Evolutionary conservation across 2,797 vertebrate species (phyloP).

Genomic region (Macropodus opercularis): DNA sequence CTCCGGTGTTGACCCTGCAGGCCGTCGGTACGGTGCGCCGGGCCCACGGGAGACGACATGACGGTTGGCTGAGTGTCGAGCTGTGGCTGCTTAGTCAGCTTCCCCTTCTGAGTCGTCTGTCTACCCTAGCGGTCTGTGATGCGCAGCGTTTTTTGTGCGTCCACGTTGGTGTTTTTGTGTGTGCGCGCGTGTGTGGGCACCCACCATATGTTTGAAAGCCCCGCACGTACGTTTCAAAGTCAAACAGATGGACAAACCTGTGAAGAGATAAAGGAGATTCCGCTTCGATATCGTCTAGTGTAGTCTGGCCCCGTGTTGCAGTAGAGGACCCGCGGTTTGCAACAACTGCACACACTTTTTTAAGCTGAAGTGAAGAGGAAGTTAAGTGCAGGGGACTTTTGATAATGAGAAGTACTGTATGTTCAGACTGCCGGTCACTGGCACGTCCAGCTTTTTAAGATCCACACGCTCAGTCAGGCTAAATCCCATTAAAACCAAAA

Average conservation of each 20-base stretch:
- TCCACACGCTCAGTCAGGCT: no score
- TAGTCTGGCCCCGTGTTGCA: not conserved
- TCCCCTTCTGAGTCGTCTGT: conserved; percentile 55
- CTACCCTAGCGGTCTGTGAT: conserved; percentile 53
- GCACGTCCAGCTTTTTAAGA: no score
- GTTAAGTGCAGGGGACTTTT: conserved; percentile 19
- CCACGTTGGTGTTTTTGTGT: conserved; percentile 4
- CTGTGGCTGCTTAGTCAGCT: conserved; percentile 71
- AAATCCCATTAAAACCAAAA: no score
- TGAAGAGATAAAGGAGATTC: conserved; percentile 40
- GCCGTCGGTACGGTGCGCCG: conserved; percentile 34
- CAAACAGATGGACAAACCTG: conserved; percentile 62
- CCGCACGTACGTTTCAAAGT: conserved; percentile 55
- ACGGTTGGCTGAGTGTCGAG: conserved; percentile 57
- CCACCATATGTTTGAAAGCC: conserved; percentile 61
- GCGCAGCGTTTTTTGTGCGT: conserved; percentile 18
- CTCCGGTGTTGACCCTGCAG: conserved; percentile 17
- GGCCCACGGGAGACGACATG: conserved; percentile 54
- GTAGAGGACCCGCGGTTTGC: not conserved
- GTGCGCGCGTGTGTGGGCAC: conserved; percentile 3
- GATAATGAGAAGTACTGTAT: conserved; percentile 6
- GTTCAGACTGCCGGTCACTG: no score
- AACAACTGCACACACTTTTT: conserved; percentile 12
- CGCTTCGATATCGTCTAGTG: conserved; percentile 15
- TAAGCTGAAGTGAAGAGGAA: conserved; percentile 22